Base-by-base conservation (phyloP, 2,888 invertebrate genomes). In the Quadroppia sp. region DNA sequence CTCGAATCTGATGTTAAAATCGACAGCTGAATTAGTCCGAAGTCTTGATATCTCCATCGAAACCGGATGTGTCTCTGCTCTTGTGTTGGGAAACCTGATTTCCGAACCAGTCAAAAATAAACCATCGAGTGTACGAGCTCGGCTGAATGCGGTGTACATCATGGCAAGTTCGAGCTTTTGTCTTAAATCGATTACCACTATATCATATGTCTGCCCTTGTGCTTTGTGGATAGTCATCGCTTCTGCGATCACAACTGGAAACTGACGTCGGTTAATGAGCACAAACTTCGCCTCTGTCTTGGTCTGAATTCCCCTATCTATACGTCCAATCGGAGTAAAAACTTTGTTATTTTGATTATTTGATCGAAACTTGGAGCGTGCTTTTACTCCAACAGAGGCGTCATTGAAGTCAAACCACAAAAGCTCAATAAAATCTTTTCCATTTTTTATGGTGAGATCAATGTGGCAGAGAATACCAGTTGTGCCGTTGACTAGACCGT, bases 211-310 rank as follows among this genome's bases (percentile, higher is more conserved):
- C 6, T 32, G 50, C 13, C 79, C 79, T 75, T 79, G 79, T 0
- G 75, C 56, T 71, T 79, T 79, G 7, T 74, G 53, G 36, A 79
- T 76, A 0, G 79, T 79, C 32, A 78, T 77, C 15, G 74, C 77
- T 72, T 79, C 77, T 0, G 78, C 78, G 1, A 76, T 32, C 15
- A 76, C 69, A 1, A 79, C 25, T 13, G 78, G 79, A 71, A 79
- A 78, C 71, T 79, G 78, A 9, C 20, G 71, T 48, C 78, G 32
- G n/a, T 4, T 28, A n/a, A 72, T 36, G 4, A 11, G 0, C 1
- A 72, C 15, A 23, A 53, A 25, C 6, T 32, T 2, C n/a, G 0
- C 13, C 4, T 13, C 13, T 6, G 1, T 25, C 11, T 48, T 53
- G 2, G 25, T n/a, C 15, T 30, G 15, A 9, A 71, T 50, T 0